Evolutionary conservation across 1,140 invertebrate genomes (phyloP).

Genomic region (Drosophila mauritiana): DNA sequence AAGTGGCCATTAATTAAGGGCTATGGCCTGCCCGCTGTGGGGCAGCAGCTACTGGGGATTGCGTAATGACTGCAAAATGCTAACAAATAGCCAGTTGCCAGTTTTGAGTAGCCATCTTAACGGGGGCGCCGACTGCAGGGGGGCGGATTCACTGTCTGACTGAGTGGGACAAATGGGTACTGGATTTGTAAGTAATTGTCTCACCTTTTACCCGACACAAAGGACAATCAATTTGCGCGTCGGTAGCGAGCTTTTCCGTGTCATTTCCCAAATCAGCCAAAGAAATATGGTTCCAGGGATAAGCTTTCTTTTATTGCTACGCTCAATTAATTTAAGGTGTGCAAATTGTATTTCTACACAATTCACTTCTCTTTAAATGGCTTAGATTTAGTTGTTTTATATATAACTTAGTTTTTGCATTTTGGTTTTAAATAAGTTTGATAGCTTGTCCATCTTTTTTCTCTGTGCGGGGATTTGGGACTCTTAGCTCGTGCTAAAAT

Average conservation of each 20-base stretch:
- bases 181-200: conserved; percentile 53
- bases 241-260: conserved; percentile 14
- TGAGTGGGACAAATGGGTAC: conserved; percentile 31
- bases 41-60: conserved; percentile 21
- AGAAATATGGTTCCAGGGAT: background rate
- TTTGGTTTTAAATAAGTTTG: too few relatives aligned
- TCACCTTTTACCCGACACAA: conserved; percentile 40
- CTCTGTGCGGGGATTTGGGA: background rate
- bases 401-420: too few relatives aligned
- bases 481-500: background rate
- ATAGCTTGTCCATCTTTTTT: background rate
- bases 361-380: too few relatives aligned
- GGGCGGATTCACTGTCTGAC: background rate
- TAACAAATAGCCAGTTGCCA: conserved; percentile 48
- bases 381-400: too few relatives aligned
- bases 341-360: too few relatives aligned
- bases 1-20: conserved; percentile 70
- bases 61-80: conserved; percentile 52
- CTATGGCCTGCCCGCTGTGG: conserved; percentile 36
- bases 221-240: conserved; percentile 43
- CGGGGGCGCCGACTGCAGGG: too few relatives aligned
- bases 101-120: conserved; percentile 14
- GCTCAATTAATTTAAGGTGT: background rate
- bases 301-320: background rate
- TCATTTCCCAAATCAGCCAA: conserved; percentile 20